These are phyloP conservation scores for Drosophila cardini DNA, from an alignment of 1,140 invertebrate genomes.

Conservation along the genomic window DNA sequence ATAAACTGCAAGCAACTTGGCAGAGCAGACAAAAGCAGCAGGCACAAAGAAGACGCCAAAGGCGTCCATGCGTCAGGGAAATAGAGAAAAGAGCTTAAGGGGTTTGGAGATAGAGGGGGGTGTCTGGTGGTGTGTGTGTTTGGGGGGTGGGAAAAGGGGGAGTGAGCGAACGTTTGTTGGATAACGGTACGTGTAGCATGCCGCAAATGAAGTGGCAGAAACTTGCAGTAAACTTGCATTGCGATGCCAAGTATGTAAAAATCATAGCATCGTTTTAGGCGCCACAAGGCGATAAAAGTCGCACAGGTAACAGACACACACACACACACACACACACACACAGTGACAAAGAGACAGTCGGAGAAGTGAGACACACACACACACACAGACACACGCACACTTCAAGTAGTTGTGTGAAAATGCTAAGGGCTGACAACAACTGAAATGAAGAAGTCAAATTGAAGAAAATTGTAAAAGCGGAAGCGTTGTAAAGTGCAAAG, in stretches of 20 bases:
- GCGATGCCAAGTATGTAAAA: slow-evolving; percentile 51
- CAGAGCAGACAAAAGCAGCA: slow-evolving; percentile 35
- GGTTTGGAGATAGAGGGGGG: neutral
- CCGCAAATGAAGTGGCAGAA: slow-evolving; percentile 71
- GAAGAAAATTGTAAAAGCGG: slow-evolving; percentile 66
- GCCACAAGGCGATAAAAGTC: slow-evolving; percentile 32
- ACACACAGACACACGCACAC: neutral
- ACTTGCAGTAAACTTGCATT: slow-evolving; percentile 18
- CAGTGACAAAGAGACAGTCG: slow-evolving; percentile 4
- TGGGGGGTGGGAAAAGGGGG: neutral
- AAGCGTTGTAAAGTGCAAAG: slow-evolving; percentile 68
- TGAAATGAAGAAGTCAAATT: slow-evolving; percentile 41
- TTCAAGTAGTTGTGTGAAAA: neutral
- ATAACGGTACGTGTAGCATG: slow-evolving; percentile 30
- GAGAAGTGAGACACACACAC: neutral
- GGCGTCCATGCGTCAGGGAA: slow-evolving; percentile 37
- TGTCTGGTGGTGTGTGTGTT: no score
- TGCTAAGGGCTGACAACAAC: slow-evolving; percentile 10
- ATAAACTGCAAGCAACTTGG: slow-evolving; percentile 62
- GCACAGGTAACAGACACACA: slow-evolving; percentile 35
- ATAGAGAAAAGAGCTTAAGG: slow-evolving; percentile 11
- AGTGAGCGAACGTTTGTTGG: neutral
- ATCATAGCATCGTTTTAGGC: slow-evolving; percentile 71
- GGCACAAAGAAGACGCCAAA: slow-evolving; percentile 60
- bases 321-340: slow-evolving; percentile 7